Evolutionary conservation across 2,888 invertebrate species (phyloP), one percentile per base, ranked within the genome.

Genomic region (Saturnia japonica): DNA sequence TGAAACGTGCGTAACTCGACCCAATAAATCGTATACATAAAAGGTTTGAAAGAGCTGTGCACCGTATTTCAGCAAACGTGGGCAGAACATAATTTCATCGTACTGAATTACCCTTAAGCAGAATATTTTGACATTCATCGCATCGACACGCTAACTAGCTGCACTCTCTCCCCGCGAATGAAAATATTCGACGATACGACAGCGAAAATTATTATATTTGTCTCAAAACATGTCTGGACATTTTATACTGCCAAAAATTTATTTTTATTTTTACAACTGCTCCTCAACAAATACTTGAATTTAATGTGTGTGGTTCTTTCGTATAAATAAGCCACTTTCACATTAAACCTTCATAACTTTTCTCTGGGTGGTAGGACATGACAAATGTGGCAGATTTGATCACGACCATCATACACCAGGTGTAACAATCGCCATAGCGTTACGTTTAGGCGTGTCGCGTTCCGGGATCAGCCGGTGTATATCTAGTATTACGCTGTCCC

Each of bases 21-120:
- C 87, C 85, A 86, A 92, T 93, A 93, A 91, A 93, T 92, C 86
- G 83, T 88, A 75, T 83, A 86, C 90, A 86, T 90, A 91, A 91
- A 91, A 91, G 92, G 92, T 88, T 87, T 85, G 86, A 86, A 89
- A 87, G 86, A 86, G 85, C 86, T 89, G 86, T 86, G 85, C 86
- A 87, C 87, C 83, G 85, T 91, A 91, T 90, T 91, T 91, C 87
- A 91, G 88, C 83, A 82, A 77, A 85, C 88, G 91, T 90, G 88
- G 91, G 89, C 85, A 81, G 88, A 79, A 78, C 88, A 91, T 93
- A 92, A 93, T 91, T 91, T 88, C 85, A 84, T 85, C 87, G 82
- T 79, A 85, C 84, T 83, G 86, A 89, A 92, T 91, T 91, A 91
- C 88, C 89, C 86, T 85, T 89, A 88, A 88, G 87, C 85, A 86